phyloP scores from a whole-genome alignment of 2,888 invertebrate genomes.

The Pediacus dermestoides region DNA sequence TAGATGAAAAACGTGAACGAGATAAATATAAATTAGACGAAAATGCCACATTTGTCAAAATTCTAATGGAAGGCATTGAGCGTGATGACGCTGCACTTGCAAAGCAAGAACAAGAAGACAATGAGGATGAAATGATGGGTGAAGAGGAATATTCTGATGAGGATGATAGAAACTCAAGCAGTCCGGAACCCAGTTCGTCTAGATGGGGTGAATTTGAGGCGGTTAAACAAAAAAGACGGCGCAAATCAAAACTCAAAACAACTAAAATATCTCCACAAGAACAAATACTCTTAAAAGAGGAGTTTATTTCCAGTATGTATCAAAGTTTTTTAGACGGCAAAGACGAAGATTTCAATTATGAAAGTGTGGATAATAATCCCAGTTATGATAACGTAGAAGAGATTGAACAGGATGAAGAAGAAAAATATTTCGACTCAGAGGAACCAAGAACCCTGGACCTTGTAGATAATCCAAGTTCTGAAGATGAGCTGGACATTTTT shows the following conservation, averaged over 20 bases:
- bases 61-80: conserved; percentile 79
- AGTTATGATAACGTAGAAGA: conserved; percentile 74
- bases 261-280: conserved; percentile 56
- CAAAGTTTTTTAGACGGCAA: conserved; percentile 78
- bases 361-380: conserved; percentile 74
- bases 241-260: conserved; percentile 13
- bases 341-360: conserved; percentile 81
- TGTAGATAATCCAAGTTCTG: conserved; percentile 40
- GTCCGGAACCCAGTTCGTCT: conserved; percentile 28
- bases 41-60: conserved; percentile 65
- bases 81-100: conserved; percentile 63
- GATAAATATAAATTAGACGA: conserved; percentile 53
- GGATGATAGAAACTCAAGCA: conserved; percentile 25
- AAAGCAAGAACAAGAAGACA: conserved; percentile 59
- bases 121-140: conserved; percentile 55
- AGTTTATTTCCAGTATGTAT: conserved; percentile 83
- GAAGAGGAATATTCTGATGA: conserved; percentile 40
- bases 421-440: conserved; percentile 87
- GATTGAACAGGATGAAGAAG: conserved; percentile 77
- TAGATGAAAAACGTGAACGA: conserved; percentile 66
- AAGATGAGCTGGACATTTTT: conserved; percentile 71
- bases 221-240: conserved; percentile 27
- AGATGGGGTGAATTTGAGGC: conserved; percentile 42
- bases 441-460: conserved; percentile 56
- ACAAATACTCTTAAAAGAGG: conserved; percentile 66